phyloP scores from a whole-genome alignment of 64 coral and sea anemone species.

The Montipora sp. region DNA sequence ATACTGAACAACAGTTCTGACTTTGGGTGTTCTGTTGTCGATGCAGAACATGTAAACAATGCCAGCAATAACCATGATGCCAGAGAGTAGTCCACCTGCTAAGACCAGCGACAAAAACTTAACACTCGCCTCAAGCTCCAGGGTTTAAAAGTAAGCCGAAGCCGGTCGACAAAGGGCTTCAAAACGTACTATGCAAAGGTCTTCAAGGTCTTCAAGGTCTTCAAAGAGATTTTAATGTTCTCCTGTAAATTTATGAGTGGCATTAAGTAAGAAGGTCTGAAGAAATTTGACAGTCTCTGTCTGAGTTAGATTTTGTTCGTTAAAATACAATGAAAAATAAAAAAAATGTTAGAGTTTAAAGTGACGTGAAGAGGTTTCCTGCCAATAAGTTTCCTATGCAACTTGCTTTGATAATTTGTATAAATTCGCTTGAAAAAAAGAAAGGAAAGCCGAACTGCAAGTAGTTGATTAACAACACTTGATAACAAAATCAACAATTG shows the following conservation, averaged over 20 bases:
- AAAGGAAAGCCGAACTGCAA: too few species aligned
- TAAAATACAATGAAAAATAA: too few species aligned
- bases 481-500: too few species aligned
- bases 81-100: neutral
- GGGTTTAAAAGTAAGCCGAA: neutral
- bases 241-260: neutral
- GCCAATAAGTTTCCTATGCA: too few species aligned
- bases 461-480: too few species aligned
- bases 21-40: neutral
- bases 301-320: too few species aligned
- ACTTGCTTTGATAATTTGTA: too few species aligned
- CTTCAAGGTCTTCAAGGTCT: neutral
- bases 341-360: too few species aligned
- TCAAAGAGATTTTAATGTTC: neutral
- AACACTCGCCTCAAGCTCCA: slow-evolving; percentile 17
- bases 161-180: neutral
- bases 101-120: slow-evolving; percentile 13
- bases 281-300: neutral
- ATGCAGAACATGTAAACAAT: neutral
- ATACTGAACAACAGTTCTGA: neutral
- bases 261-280: too few species aligned
- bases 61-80: neutral
- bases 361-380: too few species aligned
- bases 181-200: neutral
- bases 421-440: too few species aligned